phyloP scores from a whole-genome alignment of 1,140 invertebrate genomes.

The Stegodyphus dumicola region DNA sequence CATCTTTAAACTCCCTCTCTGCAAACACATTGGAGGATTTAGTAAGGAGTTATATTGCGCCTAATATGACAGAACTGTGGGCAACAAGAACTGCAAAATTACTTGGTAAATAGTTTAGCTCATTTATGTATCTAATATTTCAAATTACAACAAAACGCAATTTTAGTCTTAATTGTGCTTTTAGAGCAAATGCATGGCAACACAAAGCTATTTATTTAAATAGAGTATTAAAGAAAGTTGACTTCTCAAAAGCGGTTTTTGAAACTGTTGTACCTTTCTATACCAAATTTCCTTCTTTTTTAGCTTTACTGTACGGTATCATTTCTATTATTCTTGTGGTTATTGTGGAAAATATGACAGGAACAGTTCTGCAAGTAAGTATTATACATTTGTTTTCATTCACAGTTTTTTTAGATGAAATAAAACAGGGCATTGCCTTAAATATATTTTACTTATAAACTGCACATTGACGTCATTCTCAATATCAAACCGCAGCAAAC shows the following conservation, averaged over 20 bases:
- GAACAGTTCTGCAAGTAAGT: slow-evolving; percentile 52
- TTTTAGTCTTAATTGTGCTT: neutral
- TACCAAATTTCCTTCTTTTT: neutral
- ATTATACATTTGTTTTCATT: neutral
- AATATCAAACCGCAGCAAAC: too few relatives aligned
- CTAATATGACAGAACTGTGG: slow-evolving; percentile 39
- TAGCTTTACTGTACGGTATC: slow-evolving; percentile 49
- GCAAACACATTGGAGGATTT: slow-evolving; percentile 52
- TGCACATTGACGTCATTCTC: too few relatives aligned
- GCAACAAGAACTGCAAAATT: slow-evolving; percentile 52
- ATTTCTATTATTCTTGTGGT: slow-evolving; percentile 44
- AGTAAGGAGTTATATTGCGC: slow-evolving; percentile 32
- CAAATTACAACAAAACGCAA: neutral
- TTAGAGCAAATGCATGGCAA: too few relatives aligned
- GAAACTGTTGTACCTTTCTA: neutral
- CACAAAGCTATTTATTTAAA: too few relatives aligned
- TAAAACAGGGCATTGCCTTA: too few relatives aligned
- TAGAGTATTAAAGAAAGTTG: too few relatives aligned
- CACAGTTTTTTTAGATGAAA: too few relatives aligned
- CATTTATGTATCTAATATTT: neutral
- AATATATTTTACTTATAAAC: too few relatives aligned
- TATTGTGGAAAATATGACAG: slow-evolving; percentile 48
- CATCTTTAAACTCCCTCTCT: slow-evolving; percentile 47
- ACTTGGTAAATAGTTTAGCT: slow-evolving; percentile 24
- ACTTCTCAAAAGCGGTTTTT: too few relatives aligned